These are phyloP conservation scores for Paracentrotus lividus DNA, from an alignment of 53 echinoderm and acorn worm genomes.

Conservation along the genomic window DNA sequence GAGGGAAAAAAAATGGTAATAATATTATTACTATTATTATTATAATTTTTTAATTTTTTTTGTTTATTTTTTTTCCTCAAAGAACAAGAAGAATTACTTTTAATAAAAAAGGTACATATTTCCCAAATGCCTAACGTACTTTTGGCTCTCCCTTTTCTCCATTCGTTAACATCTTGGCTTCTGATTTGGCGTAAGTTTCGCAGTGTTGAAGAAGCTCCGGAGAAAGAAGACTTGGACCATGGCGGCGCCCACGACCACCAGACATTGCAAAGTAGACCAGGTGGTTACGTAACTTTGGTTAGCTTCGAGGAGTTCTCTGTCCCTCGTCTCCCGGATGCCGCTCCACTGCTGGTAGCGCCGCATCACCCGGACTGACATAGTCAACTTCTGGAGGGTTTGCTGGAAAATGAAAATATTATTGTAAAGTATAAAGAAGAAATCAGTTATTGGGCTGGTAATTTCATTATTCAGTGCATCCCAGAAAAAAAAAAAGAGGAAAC, in stretches of 20 bases:
- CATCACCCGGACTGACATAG: slow-evolving; percentile 30
- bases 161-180: slow-evolving; percentile 53
- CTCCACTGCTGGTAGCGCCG: slow-evolving; percentile 40
- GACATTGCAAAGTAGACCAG: slow-evolving; percentile 54
- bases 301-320: slow-evolving; percentile 53
- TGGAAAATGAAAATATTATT: background rate
- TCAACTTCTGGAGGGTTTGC: slow-evolving; percentile 35
- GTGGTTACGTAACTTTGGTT: slow-evolving; percentile 51
- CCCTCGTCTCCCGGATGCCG: slow-evolving; percentile 27
- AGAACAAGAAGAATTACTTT: no score
- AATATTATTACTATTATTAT: no score
- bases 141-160: no score
- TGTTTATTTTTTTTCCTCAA: no score
- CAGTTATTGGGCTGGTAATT: no score
- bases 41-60: no score
- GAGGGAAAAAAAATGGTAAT: no score
- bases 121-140: no score
- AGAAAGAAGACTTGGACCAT: slow-evolving; percentile 40
- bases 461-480: no score
- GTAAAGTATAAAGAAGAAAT: no score
- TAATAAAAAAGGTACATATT: no score
- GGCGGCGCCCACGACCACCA: slow-evolving; percentile 61
- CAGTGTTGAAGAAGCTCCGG: slow-evolving; percentile 49
- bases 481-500: no score
- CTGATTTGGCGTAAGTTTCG: slow-evolving; percentile 50